A percentile compares a stretch with the other conserved stretches of the same genome.
Conservation (phyloP, 2,888 invertebrate species). For the Drosophila hawaiiensis region DNA sequence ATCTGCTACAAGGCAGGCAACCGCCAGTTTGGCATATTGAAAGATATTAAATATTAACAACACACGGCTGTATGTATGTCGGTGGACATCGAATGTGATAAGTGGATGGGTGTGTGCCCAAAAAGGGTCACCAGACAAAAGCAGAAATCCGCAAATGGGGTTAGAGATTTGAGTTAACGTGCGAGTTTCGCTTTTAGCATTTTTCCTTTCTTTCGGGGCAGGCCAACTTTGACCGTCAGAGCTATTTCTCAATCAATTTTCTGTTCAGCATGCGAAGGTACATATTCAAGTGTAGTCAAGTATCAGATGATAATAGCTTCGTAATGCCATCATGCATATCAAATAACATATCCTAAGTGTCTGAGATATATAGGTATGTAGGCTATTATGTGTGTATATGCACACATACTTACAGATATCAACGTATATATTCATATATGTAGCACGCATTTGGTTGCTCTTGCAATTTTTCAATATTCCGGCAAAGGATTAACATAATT, state of each 20-base stretch:
- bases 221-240: constrained; percentile 61
- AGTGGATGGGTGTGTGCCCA: constrained; percentile 36
- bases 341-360: constrained; percentile 33
- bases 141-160: constrained; percentile 37
- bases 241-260: constrained; percentile 74
- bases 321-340: constrained; percentile 35
- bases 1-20: constrained; percentile 32
- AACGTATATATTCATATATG: constrained; percentile 11
- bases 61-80: constrained; percentile 8
- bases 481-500: constrained; percentile 72
- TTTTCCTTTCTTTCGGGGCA: constrained; percentile 29
- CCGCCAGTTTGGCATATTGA: constrained; percentile 57
- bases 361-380: neutral
- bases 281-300: constrained; percentile 2
- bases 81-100: constrained; percentile 43
- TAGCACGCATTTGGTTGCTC: constrained; percentile 9
- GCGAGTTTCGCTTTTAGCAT: constrained; percentile 30
- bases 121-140: constrained; percentile 65
- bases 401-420: neutral
- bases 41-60: constrained; percentile 63
- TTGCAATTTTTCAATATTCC: constrained; percentile 67
- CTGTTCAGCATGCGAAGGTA: constrained; percentile 37
- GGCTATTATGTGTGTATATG: neutral
- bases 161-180: constrained; percentile 61
- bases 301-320: constrained; percentile 43